Percentiles rank a stretch among this genome's conserved stretches.
phyloP scores from a whole-genome alignment of 35 echinoderm and acorn worm genomes.

The Ophiothrix spiculata region DNA sequence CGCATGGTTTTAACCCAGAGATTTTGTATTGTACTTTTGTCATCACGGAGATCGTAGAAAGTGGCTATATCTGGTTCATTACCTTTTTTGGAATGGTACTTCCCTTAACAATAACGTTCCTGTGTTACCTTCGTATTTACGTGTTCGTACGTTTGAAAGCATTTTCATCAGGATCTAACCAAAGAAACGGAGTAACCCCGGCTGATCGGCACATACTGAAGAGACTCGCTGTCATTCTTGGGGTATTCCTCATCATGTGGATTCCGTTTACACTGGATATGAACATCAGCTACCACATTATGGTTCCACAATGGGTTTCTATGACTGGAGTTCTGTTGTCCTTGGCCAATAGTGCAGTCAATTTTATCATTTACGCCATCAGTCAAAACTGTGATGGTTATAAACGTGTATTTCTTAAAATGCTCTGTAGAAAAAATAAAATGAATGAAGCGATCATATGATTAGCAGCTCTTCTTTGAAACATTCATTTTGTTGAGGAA shows the following conservation, averaged over 20 bases:
- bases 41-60: background rate
- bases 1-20: background rate
- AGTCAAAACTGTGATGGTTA: background rate
- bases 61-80: background rate
- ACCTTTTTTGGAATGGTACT: background rate
- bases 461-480: no score
- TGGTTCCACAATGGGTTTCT: background rate
- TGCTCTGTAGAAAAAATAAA: no score
- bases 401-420: no score
- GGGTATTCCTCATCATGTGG: background rate
- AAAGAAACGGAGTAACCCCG: background rate
- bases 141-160: background rate
- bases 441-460: no score
- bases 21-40: background rate
- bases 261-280: background rate
- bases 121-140: background rate
- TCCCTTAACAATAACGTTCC: background rate
- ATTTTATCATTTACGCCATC: background rate
- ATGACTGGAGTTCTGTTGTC: background rate
- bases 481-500: no score
- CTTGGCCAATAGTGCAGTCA: background rate
- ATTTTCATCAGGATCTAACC: background rate
- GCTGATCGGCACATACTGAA: background rate
- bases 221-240: background rate
- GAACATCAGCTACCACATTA: background rate